Percentiles rank a stretch among this genome's conserved stretches.
Conservation (phyloP, 2,888 invertebrate genomes). For the Chouioia cunea region DNA sequence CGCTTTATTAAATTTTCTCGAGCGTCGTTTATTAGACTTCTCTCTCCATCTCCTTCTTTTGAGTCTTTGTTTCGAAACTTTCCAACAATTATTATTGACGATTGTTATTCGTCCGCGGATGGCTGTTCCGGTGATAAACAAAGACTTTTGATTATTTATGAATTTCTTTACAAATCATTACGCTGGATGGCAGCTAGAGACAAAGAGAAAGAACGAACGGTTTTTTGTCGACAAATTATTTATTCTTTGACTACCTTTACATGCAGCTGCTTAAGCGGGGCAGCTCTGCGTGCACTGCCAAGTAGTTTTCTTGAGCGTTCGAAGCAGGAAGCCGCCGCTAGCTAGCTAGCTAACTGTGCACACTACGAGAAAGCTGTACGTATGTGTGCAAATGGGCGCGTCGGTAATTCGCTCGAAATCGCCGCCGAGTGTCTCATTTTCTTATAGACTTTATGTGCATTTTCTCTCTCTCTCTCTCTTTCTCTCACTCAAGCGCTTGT, state of each 20-base stretch:
- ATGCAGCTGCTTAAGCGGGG: too few species aligned
- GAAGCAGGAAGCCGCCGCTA: too few species aligned
- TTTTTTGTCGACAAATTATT: conserved; percentile 36
- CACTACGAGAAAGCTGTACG: too few species aligned
- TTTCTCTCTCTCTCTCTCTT: neutral
- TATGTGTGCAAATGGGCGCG: conserved; percentile 15
- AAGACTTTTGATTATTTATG: conserved; percentile 32
- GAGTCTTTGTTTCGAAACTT: too few species aligned
- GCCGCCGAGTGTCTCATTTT: conserved; percentile 9
- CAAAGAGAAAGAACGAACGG: neutral
- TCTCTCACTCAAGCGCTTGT: neutral
- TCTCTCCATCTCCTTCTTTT: neutral
- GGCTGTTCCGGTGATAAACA: too few species aligned
- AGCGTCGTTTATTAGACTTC: neutral
- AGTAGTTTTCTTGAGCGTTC: conserved; percentile 10
- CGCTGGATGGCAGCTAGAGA: too few species aligned
- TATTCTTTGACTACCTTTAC: neutral
- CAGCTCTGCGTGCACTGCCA: conserved; percentile 1
- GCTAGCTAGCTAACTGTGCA: neutral
- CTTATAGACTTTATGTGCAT: conserved; percentile 19
- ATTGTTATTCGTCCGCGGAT: too few species aligned
- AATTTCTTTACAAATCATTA: conserved; percentile 35
- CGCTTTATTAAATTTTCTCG: conserved; percentile 42
- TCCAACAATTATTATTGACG: too few species aligned
- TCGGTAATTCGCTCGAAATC: neutral